Percentiles rank a stretch among this genome's conserved stretches.
Evolutionary conservation across 1,140 invertebrate species (phyloP).

Genomic region (Doryteuthis pealeii): DNA sequence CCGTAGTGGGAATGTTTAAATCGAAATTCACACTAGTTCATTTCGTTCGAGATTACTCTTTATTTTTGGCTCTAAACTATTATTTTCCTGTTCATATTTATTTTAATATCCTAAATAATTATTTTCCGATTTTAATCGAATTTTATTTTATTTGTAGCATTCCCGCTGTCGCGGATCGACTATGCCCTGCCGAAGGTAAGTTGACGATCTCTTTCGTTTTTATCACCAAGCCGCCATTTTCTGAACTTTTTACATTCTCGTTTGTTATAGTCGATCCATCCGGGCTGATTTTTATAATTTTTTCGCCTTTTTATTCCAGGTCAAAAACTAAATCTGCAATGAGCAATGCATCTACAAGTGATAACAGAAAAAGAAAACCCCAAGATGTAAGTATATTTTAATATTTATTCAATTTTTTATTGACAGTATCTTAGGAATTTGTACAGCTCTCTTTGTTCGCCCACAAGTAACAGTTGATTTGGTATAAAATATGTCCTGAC

Average conservation of each 20-base stretch:
- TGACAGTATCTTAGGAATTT: too few species aligned
- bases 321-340: background rate
- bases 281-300: background rate
- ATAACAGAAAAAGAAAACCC: slow-evolving; percentile 1
- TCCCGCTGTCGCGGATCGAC: background rate
- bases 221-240: background rate
- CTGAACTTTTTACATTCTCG: background rate
- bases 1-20: too few species aligned
- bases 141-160: background rate
- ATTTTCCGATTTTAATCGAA: too few species aligned
- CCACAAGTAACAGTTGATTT: too few species aligned
- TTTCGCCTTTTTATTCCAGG: background rate
- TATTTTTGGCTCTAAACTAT: too few species aligned
- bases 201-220: background rate
- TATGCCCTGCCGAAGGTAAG: slow-evolving; percentile 5
- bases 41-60: too few species aligned
- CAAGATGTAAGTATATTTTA: slow-evolving; percentile 10
- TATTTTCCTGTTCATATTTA: too few species aligned
- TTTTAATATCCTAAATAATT: too few species aligned
- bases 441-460: too few species aligned
- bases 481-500: too few species aligned
- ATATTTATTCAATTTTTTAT: too few species aligned
- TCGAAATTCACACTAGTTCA: too few species aligned
- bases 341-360: background rate
- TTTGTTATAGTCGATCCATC: background rate